These are phyloP conservation scores for Nannobrachium achirus DNA, from an alignment of 2,113 vertebrate species.

Conservation along the genomic window DNA sequence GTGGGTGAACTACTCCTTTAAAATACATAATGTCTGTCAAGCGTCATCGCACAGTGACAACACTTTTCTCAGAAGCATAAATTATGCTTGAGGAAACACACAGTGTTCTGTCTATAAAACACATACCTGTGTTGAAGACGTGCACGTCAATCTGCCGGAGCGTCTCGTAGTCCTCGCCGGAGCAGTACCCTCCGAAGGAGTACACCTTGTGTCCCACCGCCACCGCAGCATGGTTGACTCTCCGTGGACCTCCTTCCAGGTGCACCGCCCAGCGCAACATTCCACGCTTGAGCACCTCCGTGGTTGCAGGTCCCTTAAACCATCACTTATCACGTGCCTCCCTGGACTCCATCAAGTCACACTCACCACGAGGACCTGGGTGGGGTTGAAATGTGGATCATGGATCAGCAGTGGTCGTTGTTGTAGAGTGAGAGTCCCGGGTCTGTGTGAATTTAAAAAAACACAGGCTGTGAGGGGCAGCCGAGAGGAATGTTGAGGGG, in stretches of 20 bases:
- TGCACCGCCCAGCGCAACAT: conserved; percentile 99
- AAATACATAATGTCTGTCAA: too few species aligned
- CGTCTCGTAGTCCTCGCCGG: conserved; percentile 98
- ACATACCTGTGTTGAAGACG: conserved; percentile 72
- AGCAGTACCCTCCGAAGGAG: conserved; percentile 97
- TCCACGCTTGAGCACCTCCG: conserved; percentile 75
- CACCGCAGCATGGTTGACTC: conserved; percentile 98
- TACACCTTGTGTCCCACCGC: conserved; percentile 96
- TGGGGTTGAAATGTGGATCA: conserved; percentile 27
- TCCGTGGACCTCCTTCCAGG: conserved; percentile 96
- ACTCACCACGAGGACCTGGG: conserved; percentile 40
- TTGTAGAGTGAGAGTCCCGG: not conserved
- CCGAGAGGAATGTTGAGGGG: conserved; percentile 27
- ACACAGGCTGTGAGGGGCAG: conserved; percentile 13
- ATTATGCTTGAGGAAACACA: too few species aligned
- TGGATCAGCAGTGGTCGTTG: too few species aligned
- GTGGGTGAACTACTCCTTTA: too few species aligned
- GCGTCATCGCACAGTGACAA: too few species aligned
- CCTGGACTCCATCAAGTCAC: conserved; percentile 52
- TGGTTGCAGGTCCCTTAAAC: conserved; percentile 57
- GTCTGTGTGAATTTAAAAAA: conserved; percentile 7
- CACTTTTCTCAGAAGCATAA: too few species aligned
- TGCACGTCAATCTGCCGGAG: conserved; percentile 81
- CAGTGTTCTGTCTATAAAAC: too few species aligned
- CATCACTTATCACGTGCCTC: conserved; percentile 71